Evolutionary conservation across 2,888 invertebrate species (phyloP).

Genomic region (Punctoribates punctum): DNA sequence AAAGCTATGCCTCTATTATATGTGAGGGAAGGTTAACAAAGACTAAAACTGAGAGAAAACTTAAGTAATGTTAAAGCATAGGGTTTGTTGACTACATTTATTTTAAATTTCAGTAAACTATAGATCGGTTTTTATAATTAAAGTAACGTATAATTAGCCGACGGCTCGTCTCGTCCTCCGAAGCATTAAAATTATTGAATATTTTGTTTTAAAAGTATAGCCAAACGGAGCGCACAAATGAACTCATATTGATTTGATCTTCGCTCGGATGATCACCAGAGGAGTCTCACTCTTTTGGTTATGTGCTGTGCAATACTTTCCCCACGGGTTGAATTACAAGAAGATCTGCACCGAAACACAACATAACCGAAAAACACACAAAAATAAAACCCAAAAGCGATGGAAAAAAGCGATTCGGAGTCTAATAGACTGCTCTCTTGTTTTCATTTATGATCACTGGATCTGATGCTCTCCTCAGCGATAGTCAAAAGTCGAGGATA

Average conservation of each 20-base stretch:
- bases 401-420: constrained; percentile 12
- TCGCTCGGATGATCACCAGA: constrained; percentile 6
- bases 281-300: not conserved
- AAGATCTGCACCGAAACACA: not conserved
- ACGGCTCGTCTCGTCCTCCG: not conserved
- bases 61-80: not conserved
- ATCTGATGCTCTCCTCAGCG: constrained; percentile 5
- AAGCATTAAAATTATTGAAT: not conserved
- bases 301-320: not conserved
- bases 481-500: not conserved
- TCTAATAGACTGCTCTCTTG: constrained; percentile 16
- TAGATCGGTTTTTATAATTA: not conserved
- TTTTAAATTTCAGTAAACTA: not conserved
- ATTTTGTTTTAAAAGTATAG: not conserved
- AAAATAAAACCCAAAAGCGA: constrained; percentile 24
- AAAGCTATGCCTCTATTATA: constrained; percentile 24
- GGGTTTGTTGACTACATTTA: not conserved
- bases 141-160: not conserved
- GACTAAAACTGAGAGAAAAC: not conserved
- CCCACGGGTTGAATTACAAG: constrained; percentile 23
- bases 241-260: constrained; percentile 6
- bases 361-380: not conserved
- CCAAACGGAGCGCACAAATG: not conserved
- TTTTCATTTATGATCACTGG: constrained; percentile 23
- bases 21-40: not conserved